Evolutionary conservation across 2,113 vertebrate species (phyloP), one percentile per base, ranked within the genome.

Genomic region (Scomber japonicus): DNA sequence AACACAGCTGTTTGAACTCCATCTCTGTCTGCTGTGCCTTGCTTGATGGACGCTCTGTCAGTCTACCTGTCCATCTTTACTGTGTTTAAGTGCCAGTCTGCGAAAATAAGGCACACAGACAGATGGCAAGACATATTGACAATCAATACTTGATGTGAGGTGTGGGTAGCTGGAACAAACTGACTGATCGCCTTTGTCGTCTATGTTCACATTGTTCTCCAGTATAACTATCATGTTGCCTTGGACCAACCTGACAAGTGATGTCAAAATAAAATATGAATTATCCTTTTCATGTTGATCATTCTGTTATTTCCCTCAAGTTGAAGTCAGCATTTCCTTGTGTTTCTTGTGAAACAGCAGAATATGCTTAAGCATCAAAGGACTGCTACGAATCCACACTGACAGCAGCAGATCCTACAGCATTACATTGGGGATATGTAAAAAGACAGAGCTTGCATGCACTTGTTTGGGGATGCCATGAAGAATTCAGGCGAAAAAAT

Each of bases 1-100:
- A 80, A 67, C 61, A 16, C 83, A 66, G 72, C 69, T 51, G 78
- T 82, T 55, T 60, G 45, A 68, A 40, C 75, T 80, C 63, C 69
- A 17, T 77, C 78, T 67, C 57, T 62, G 71, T 78, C 80, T n/a
- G 54, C 30, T n/a, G 17, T 5, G 57, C 27, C 71, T 4, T 1
- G 57, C 7, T 40, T 80, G 88, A 85, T 67, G 82, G 73, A 83
- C 17, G 11, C 56, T 51, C 63, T 17, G 49, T 63, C 46, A 54
- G 49, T 67, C 79, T 40, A 31, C 68, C 67, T 68, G 78, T 88
- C 74, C 67, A 30, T 73, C 70, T 27, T 55, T 0, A 2, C 57
- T 16, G 68, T 48, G 62, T 31, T 17, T 6, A 17, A 54, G 9
- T 48, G 62, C 63, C 72, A 81, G 57, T 40, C 19, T 65, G 60